Percentiles rank a stretch among this genome's conserved stretches.
phyloP scores from a whole-genome alignment of 2,888 invertebrate genomes.

The Aporophyla lueneburgensis region DNA sequence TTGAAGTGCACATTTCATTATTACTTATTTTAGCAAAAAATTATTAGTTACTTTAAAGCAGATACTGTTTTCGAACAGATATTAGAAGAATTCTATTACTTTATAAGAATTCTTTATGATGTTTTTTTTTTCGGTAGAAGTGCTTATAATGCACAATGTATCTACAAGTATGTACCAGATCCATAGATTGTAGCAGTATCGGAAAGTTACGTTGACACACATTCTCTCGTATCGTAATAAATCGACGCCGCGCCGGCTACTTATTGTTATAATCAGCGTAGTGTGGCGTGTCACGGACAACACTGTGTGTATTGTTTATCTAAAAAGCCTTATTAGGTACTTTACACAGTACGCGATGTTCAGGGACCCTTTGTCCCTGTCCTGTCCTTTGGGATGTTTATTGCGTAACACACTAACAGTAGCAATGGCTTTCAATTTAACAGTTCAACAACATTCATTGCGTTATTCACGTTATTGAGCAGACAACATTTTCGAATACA shows the following conservation, averaged over 20 bases:
- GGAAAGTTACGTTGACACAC: slow-evolving; percentile 57
- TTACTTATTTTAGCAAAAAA: too few relatives aligned
- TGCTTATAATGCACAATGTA: background rate
- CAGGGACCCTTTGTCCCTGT: too few relatives aligned
- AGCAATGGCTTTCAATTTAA: too few relatives aligned
- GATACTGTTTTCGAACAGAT: background rate
- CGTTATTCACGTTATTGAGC: too few relatives aligned
- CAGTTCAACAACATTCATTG: too few relatives aligned
- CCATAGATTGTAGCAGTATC: slow-evolving; percentile 32
- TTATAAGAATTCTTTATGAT: background rate
- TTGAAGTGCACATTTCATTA: too few relatives aligned
- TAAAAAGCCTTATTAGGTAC: background rate
- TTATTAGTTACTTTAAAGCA: background rate
- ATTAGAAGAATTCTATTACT: too few relatives aligned
- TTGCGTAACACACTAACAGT: too few relatives aligned
- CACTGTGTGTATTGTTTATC: slow-evolving; percentile 3
- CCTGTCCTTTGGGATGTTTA: too few relatives aligned
- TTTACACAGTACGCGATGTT: too few relatives aligned
- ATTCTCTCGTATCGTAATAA: slow-evolving; percentile 41
- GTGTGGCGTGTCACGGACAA: slow-evolving; percentile 17
- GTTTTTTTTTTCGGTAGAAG: slow-evolving; percentile 2
- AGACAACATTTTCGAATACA: too few relatives aligned
- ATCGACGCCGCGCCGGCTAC: slow-evolving; percentile 25
- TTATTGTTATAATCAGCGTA: slow-evolving; percentile 46
- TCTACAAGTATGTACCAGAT: background rate